Evolutionary conservation across 2,797 vertebrate genomes (phyloP).

Genomic region (Phrynocephalus guinanensis): DNA sequence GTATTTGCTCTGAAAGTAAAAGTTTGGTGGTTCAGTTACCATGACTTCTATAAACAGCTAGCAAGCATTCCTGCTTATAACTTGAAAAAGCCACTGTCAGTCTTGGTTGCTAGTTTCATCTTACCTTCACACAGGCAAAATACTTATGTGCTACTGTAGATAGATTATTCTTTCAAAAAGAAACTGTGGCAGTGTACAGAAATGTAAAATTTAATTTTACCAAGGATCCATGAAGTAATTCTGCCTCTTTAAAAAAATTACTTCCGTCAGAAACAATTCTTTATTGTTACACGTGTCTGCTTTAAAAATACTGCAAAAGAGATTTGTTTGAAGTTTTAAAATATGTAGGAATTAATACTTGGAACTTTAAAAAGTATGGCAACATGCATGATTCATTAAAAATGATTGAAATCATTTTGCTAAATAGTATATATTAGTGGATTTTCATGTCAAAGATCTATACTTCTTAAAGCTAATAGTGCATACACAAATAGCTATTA

Average conservation of each 20-base stretch:
- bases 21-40: no score
- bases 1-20: no score
- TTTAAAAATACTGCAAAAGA: neutral
- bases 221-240: neutral
- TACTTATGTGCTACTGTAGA: no score
- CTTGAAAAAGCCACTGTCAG: no score
- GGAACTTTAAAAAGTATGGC: neutral
- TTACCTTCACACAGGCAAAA: neutral
- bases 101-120: no score
- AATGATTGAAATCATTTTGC: constrained; percentile 23
- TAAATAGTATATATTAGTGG: constrained; percentile 13
- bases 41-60: no score
- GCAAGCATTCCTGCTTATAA: no score
- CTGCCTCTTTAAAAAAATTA: neutral
- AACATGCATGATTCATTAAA: neutral
- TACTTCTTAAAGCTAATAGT: constrained; percentile 12
- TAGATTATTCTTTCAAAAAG: neutral
- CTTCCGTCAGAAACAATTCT: neutral
- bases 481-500: constrained; percentile 22
- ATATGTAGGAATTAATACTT: neutral
- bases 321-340: neutral
- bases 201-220: neutral
- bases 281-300: neutral
- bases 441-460: constrained; percentile 13
- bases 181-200: no score